phyloP scores from a whole-genome alignment of 2,797 vertebrate genomes.

The Acanthornis magna region DNA sequence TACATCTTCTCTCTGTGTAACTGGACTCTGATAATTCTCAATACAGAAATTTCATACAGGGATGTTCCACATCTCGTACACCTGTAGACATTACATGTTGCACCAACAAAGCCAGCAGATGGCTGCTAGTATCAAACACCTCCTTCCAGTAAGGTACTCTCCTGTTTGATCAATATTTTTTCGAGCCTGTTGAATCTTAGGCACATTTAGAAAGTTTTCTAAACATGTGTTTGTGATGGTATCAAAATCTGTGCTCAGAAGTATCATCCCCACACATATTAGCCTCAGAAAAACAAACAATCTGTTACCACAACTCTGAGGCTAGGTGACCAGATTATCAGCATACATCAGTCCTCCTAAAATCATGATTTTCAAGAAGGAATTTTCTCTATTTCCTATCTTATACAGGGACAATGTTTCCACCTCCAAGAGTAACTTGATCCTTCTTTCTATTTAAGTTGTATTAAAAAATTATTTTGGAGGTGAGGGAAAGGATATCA shows the following conservation, averaged over 20 bases:
- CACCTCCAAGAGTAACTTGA: not conserved
- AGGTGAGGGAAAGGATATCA: not conserved
- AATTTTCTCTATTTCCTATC: not conserved
- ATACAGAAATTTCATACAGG: not conserved
- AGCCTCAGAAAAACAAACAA: not conserved
- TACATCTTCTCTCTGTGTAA: not conserved
- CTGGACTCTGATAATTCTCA: not conserved
- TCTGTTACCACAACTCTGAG: not conserved
- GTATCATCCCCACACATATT: not conserved
- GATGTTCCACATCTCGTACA: not conserved
- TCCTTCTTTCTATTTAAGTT: not conserved
- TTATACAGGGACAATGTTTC: not conserved
- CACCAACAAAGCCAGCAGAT: not conserved
- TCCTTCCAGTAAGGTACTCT: not conserved
- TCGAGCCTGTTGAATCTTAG: not conserved
- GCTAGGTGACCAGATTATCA: not conserved
- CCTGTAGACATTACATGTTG: not conserved
- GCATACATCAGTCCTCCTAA: not conserved
- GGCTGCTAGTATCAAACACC: not conserved
- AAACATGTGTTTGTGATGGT: not conserved
- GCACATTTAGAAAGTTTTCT: not conserved
- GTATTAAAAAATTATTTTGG: not conserved
- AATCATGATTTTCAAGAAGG: not conserved
- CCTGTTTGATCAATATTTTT: not conserved
- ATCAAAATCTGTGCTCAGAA: not conserved